Conservation (phyloP, 2,888 invertebrate genomes). For the Harmothoe impar region DNA sequence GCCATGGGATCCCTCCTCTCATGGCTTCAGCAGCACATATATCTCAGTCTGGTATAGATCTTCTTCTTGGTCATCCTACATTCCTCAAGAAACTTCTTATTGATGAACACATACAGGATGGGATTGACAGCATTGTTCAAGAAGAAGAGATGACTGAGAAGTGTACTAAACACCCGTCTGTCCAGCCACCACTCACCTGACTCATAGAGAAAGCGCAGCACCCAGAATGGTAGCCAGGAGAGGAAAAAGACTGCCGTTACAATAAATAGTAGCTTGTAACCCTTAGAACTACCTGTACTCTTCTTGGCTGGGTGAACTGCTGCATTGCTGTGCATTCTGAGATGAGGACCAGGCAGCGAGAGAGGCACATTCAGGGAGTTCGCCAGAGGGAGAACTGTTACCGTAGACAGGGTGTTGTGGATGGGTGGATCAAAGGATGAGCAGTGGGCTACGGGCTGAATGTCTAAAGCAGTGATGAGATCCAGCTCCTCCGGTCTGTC, state of each 20-base stretch:
- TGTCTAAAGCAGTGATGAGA: too few species aligned
- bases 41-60: background rate
- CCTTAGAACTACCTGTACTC: background rate
- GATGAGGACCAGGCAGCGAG: background rate
- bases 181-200: background rate
- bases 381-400: too few species aligned
- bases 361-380: too few species aligned
- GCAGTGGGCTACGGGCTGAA: too few species aligned
- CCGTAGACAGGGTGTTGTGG: too few species aligned
- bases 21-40: background rate
- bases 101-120: background rate
- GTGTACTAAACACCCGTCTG: background rate
- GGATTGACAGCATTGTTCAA: background rate
- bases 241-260: background rate
- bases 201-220: background rate
- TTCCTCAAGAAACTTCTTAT: background rate
- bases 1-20: background rate
- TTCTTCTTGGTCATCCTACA: background rate
- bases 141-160: background rate
- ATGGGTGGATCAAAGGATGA: too few species aligned
- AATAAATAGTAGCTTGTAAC: background rate
- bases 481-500: too few species aligned
- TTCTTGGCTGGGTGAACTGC: background rate
- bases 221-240: constrained; percentile 24
- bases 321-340: background rate